Evolutionary conservation across 2,113 vertebrate species (phyloP).

Genomic region (Nyctibius bracteatus): DNA sequence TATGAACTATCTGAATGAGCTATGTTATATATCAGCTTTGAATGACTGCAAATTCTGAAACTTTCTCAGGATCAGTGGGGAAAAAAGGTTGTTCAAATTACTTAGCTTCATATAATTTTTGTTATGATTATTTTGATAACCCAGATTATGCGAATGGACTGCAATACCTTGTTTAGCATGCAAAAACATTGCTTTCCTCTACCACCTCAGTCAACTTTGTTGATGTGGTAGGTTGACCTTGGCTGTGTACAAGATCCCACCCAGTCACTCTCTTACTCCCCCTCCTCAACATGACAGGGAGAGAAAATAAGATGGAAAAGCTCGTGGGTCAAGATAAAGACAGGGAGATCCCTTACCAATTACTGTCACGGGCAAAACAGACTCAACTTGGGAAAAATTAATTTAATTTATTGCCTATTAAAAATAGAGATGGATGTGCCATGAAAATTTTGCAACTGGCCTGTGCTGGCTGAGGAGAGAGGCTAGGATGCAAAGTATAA

Average conservation of each 20-base stretch:
- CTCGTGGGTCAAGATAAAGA: too few relatives aligned
- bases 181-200: not conserved
- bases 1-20: not conserved
- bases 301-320: too few relatives aligned
- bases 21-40: not conserved
- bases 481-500: too few relatives aligned
- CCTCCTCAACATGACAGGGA: not conserved
- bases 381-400: too few relatives aligned
- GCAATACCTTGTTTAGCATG: fast-evolving
- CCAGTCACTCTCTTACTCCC: fast-evolving
- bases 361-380: too few relatives aligned
- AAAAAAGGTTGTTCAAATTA: not conserved
- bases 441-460: too few relatives aligned
- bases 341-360: too few relatives aligned
- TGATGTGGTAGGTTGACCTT: not conserved
- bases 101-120: not conserved
- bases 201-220: fast-evolving
- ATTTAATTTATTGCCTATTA: too few relatives aligned
- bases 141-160: not conserved
- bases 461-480: too few relatives aligned
- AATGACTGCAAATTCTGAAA: not conserved
- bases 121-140: not conserved
- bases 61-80: not conserved
- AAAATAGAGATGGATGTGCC: too few relatives aligned
- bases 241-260: not conserved